Evolutionary conservation across 2,797 vertebrate species (phyloP).

Genomic region (Gallinago nigripennis): DNA sequence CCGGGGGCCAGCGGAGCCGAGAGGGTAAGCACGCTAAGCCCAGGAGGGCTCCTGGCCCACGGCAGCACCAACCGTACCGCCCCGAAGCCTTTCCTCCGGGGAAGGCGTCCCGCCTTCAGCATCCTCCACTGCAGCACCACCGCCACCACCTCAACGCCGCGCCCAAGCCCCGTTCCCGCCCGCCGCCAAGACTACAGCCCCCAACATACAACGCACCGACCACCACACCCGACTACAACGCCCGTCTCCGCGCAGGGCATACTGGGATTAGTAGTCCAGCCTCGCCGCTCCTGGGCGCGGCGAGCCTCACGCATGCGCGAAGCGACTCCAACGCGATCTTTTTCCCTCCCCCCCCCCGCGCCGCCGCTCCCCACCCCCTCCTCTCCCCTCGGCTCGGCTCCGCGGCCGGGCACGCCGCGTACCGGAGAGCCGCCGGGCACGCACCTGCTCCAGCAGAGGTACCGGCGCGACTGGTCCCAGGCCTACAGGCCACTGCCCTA

Average conservation of each 20-base stretch:
- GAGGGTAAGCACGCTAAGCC: accelerated
- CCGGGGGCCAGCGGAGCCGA: accelerated
- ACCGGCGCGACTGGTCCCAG: background rate
- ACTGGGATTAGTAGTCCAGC: background rate
- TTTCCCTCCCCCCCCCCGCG: background rate
- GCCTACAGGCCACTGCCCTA: accelerated
- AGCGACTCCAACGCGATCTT: background rate
- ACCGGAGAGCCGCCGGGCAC: background rate
- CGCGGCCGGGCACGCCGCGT: background rate
- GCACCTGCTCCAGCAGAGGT: background rate
- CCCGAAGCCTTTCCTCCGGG: accelerated
- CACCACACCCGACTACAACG: accelerated
- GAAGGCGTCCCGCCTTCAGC: accelerated
- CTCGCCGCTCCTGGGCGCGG: accelerated
- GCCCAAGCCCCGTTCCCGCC: accelerated
- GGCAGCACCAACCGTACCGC: accelerated
- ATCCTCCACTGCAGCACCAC: accelerated
- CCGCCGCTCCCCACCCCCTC: no score
- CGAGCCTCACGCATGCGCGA: background rate
- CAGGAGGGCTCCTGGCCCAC: accelerated
- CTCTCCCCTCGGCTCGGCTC: background rate
- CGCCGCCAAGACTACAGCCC: background rate
- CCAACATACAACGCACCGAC: background rate
- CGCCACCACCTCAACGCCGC: no score
- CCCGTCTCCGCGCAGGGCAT: accelerated